Evolutionary conservation across 2,888 invertebrate genomes (phyloP).

Genomic region (Erpobdella octoculata): DNA sequence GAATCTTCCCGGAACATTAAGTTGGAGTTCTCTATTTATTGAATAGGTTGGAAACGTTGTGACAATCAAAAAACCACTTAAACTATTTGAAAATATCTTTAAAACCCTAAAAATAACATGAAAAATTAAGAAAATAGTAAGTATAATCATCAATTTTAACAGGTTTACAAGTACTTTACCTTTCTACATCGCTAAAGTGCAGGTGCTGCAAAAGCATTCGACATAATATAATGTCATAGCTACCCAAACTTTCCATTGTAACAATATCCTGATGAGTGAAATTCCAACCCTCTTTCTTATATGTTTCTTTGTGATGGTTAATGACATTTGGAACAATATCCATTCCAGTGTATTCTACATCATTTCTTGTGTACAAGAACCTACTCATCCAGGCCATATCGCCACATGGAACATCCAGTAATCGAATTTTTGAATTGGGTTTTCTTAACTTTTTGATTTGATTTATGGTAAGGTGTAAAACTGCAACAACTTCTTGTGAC

Average conservation of each 20-base stretch:
- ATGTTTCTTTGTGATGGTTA: constrained; percentile 32
- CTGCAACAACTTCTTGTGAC: constrained; percentile 35
- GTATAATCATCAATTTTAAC: not conserved
- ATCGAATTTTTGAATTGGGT: constrained; percentile 8
- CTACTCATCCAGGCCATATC: constrained; percentile 39
- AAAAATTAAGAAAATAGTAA: not conserved
- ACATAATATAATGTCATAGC: constrained; percentile 36
- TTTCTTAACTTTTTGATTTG: constrained; percentile 29
- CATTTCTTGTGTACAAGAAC: constrained; percentile 37
- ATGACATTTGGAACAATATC: constrained; percentile 38
- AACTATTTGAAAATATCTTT: constrained; percentile 31
- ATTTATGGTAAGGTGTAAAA: constrained; percentile 33
- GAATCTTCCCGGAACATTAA: constrained; percentile 36
- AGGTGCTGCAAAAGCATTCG: constrained; percentile 38
- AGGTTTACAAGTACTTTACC: not conserved
- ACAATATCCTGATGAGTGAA: constrained; percentile 34
- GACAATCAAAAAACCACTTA: constrained; percentile 31
- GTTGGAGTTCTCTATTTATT: constrained; percentile 33
- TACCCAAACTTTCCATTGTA: constrained; percentile 8
- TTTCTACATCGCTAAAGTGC: constrained; percentile 30
- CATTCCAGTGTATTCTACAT: constrained; percentile 38
- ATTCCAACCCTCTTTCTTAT: constrained; percentile 27
- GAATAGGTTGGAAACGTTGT: constrained; percentile 33
- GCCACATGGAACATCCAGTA: constrained; percentile 38
- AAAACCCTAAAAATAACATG: constrained; percentile 23